Evolutionary conservation across 64 coral and sea anemone genomes (phyloP).

Genomic region (Trachythela sp.): DNA sequence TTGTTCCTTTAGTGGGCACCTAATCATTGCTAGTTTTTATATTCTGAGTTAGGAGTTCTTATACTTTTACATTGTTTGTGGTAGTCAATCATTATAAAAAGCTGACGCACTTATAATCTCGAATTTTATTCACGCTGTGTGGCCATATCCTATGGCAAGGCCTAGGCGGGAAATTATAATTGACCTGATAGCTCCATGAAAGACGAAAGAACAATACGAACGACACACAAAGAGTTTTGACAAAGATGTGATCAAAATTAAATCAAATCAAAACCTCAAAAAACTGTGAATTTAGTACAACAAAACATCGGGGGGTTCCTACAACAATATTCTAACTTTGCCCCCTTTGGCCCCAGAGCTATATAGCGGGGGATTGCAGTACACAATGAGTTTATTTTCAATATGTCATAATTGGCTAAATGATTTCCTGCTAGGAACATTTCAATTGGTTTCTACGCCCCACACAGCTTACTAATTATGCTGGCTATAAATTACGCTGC

Average conservation of each 20-base stretch:
- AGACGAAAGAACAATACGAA: neutral
- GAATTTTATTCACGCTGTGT: constrained; percentile 9
- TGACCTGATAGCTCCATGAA: constrained; percentile 14
- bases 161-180: constrained; percentile 19
- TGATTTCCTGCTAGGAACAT: neutral
- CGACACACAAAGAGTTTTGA: neutral
- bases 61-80: neutral
- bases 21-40: no score
- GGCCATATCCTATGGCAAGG: neutral
- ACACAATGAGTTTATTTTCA: constrained; percentile 9
- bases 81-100: neutral
- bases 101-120: neutral
- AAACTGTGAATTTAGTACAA: neutral
- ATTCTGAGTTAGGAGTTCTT: neutral
- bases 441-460: constrained; percentile 14
- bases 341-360: neutral
- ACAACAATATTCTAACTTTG: neutral
- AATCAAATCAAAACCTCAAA: neutral
- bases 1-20: neutral
- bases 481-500: neutral
- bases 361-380: neutral
- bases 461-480: constrained; percentile 17
- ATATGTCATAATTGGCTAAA: constrained; percentile 26
- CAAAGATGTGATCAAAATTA: neutral
- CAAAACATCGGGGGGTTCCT: neutral